Percentiles rank a stretch among this genome's conserved stretches.
phyloP scores from a whole-genome alignment of 2,888 invertebrate species.

The Deroplatys truncata region DNA sequence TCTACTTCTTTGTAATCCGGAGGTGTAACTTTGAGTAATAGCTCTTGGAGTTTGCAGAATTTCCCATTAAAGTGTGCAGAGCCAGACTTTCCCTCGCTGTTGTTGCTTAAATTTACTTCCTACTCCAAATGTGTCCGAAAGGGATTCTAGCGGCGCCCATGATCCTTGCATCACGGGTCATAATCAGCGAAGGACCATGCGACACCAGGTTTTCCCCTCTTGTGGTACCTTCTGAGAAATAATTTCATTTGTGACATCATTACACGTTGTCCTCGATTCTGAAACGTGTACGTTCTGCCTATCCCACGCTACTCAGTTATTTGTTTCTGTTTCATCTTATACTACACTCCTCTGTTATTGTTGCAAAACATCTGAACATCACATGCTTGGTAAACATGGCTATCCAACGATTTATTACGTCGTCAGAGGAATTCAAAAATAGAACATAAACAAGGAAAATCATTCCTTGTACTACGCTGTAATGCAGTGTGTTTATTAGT shows the following conservation, averaged over 20 bases:
- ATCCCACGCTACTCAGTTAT: neutral
- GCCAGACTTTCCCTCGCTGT: too few relatives aligned
- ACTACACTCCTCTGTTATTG: neutral
- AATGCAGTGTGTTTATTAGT: too few relatives aligned
- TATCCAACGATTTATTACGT: neutral
- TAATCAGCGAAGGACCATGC: neutral
- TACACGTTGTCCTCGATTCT: neutral
- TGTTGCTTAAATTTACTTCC: too few relatives aligned
- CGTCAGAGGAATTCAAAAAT: neutral
- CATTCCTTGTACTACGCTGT: too few relatives aligned
- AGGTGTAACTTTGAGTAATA: too few relatives aligned
- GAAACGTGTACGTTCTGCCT: neutral
- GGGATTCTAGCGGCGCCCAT: too few relatives aligned
- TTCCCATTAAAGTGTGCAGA: too few relatives aligned
- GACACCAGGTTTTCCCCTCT: neutral
- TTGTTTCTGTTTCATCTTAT: neutral
- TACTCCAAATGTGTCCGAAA: neutral
- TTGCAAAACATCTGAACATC: neutral
- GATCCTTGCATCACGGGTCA: neutral
- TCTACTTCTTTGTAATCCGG: too few relatives aligned
- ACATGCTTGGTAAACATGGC: neutral
- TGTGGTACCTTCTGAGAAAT: neutral
- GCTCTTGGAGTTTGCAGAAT: too few relatives aligned
- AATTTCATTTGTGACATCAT: neutral
- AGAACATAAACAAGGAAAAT: too few relatives aligned